Conservation (phyloP, 1,140 invertebrate genomes). For the Papilio helenus region DNA sequence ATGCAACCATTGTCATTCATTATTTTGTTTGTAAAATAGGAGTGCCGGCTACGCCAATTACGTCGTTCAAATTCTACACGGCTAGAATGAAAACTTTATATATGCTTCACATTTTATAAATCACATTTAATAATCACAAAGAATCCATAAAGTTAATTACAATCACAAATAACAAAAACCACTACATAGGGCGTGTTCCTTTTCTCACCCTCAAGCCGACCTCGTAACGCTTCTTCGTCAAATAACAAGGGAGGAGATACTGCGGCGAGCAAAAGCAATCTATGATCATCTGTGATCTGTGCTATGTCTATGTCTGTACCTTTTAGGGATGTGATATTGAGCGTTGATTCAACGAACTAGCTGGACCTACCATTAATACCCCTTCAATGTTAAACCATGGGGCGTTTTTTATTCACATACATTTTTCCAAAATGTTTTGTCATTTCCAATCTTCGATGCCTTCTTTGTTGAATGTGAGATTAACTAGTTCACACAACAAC, state of each 20-base stretch:
- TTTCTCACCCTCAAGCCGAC: constrained; percentile 3
- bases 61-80: constrained; percentile 42
- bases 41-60: constrained; percentile 51
- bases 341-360: too few species aligned
- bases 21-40: constrained; percentile 67
- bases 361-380: too few species aligned
- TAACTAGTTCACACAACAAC: too few species aligned
- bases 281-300: not conserved
- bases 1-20: constrained; percentile 89
- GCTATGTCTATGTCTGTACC: not conserved
- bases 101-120: constrained; percentile 37
- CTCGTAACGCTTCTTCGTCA: not conserved
- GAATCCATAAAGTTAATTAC: not conserved
- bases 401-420: too few species aligned
- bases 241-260: not conserved
- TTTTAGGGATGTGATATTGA: too few species aligned
- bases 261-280: constrained; percentile 10
- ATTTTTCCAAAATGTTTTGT: too few species aligned
- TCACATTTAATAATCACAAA: constrained; percentile 15
- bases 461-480: too few species aligned
- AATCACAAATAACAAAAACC: constrained; percentile 12
- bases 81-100: constrained; percentile 48
- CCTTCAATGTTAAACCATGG: too few species aligned
- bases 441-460: too few species aligned
- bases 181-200: constrained; percentile 6